These are phyloP conservation scores for Zaprionus taronus DNA, from an alignment of 1,140 invertebrate genomes.

Conservation along the genomic window DNA sequence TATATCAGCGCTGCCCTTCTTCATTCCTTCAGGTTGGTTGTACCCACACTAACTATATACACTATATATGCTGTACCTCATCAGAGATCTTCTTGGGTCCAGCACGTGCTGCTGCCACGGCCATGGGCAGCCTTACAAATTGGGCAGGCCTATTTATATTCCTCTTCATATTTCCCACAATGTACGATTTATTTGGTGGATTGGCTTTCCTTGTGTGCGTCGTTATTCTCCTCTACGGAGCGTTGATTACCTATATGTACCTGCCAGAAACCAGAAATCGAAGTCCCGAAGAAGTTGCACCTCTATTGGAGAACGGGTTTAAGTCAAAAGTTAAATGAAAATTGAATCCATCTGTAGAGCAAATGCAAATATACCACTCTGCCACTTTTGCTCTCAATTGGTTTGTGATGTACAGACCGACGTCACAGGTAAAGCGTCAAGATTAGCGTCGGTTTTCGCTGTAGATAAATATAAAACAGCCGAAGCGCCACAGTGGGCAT, in stretches of 20 bases:
- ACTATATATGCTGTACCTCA: too few relatives aligned
- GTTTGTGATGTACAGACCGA: conserved; percentile 8
- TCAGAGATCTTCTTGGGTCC: conserved; percentile 92
- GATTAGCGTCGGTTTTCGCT: conserved; percentile 40
- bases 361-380: not conserved
- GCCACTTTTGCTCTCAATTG: not conserved
- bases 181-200: conserved; percentile 87
- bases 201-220: conserved; percentile 89
- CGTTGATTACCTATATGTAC: conserved; percentile 87
- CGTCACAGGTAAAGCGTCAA: conserved; percentile 55
- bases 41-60: not conserved
- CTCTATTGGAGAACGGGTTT: conserved; percentile 84
- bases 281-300: conserved; percentile 86
- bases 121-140: conserved; percentile 93
- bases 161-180: conserved; percentile 89
- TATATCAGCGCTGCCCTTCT: conserved; percentile 92
- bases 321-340: conserved; percentile 84
- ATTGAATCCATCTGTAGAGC: not conserved
- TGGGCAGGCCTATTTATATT: conserved; percentile 94
- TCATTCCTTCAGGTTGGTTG: conserved; percentile 86
- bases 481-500: conserved; percentile 29
- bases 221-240: conserved; percentile 85
- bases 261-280: conserved; percentile 89
- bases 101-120: conserved; percentile 92
- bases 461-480: conserved; percentile 35